Percentiles rank a stretch among this genome's conserved stretches.
Evolutionary conservation across 2,113 vertebrate species (phyloP).

Genomic region (Poeciliopsis turrubarensis): DNA sequence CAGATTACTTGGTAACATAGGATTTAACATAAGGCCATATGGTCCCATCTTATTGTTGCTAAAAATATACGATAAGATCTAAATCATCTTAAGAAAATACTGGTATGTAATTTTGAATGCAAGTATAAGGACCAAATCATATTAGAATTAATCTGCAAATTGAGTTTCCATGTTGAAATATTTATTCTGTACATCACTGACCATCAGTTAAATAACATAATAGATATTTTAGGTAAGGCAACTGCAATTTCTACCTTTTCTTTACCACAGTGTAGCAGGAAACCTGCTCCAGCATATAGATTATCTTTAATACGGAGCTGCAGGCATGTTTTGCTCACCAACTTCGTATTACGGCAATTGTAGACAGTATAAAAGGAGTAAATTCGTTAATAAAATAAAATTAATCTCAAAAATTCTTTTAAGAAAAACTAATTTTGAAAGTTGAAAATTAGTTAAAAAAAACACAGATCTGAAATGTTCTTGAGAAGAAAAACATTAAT

Average conservation of each 20-base stretch:
- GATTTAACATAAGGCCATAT: conserved; percentile 5
- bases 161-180: conserved; percentile 21
- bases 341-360: too few species aligned
- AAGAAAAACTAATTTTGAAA: too few species aligned
- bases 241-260: conserved; percentile 43
- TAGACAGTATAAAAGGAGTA: too few species aligned
- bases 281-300: conserved; percentile 20
- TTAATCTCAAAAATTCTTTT: too few species aligned
- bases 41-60: background rate
- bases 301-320: conserved; percentile 14
- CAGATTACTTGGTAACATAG: background rate
- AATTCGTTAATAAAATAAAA: too few species aligned
- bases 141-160: conserved; percentile 37
- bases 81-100: background rate
- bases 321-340: conserved; percentile 3
- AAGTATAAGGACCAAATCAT: background rate
- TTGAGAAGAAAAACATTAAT: too few species aligned
- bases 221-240: conserved; percentile 44
- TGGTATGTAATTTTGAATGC: too few species aligned
- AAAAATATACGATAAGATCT: background rate
- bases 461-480: too few species aligned
- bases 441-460: too few species aligned
- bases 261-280: conserved; percentile 42
- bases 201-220: conserved; percentile 65
- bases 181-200: conserved; percentile 59